Evolutionary conservation across 1,140 invertebrate genomes (phyloP), one percentile per base, ranked within the genome.

Genomic region (Leptinotarsa lineolata): DNA sequence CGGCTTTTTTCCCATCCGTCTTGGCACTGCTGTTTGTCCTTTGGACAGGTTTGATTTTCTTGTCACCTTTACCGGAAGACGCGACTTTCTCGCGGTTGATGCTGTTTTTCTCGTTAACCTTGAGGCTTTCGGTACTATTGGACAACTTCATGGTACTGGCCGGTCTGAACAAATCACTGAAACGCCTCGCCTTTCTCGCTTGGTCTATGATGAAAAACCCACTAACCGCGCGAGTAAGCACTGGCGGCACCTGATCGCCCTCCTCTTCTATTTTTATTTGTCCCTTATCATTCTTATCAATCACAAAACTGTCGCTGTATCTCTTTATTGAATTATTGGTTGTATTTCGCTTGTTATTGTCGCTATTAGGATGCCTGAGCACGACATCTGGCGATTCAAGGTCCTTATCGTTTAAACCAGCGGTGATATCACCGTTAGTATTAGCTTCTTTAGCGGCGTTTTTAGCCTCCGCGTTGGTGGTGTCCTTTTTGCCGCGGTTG

Each of bases 281-380:
- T 21, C 30, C 63, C 54, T 66, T 72, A 64, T 70, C 72, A 48
- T 80, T 81, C n/a, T 54, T 54, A 72, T 81, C 79, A 21, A 82
- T 77, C 16, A 84, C 80, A 63, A 79, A 82, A 73, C 82, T 83
- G 76, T 84, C 83, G 74, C 83, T 84, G 75, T 83, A 84, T 59
- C 83, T 79, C 73, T 84, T 84, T 15, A 79, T 59, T 44, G 76
- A 16, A 45, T 71, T 71, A 69, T 69, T 69, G 22, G 20, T 59
- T 44, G 76, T 59, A 46, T 76, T 60, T 11, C 30, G n/a, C 22
- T 68, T 68, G 44, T 66, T 68, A 20, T 18, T 58, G 4, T 66
- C 68, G 30, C 45, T 68, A 59, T 58, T 68, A 11, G 67, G 13
- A 63, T 77, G 74, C 54, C 80, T 67, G 13, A 81, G 72, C 48